Evolutionary conservation across 2,797 vertebrate genomes (phyloP), one percentile per base, ranked within the genome.

Genomic region (Sebastes cheni): DNA sequence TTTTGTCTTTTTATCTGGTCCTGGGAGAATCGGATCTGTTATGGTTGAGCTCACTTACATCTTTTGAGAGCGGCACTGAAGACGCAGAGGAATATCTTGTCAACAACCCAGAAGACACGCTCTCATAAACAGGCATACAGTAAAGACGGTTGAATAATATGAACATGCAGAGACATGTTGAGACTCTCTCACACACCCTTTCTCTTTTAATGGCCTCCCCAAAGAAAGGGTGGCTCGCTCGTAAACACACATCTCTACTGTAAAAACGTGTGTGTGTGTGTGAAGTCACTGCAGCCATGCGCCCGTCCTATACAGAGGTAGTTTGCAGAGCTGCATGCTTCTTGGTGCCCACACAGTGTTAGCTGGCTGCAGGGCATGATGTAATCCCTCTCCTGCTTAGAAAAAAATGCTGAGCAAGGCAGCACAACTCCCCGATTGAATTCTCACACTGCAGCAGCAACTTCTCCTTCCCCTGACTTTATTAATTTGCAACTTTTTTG

Each of bases 401-500:
- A 84, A 77, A 84, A 86, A 89, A 68, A 29, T 81, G 91, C 92
- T 92, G 92, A 93, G 86, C 84, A 84, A 89, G 77, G 88, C 80
- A 86, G 71, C 74, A 23, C 71, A 67, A 30, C 58, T 86, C 85
- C 70, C 67, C 67, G 74, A 92, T 75, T 88, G 77, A 76, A 76
- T 87, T 80, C 86, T 90, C 65, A 77, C 66, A 78, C 77, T 85
- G 91, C 87, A 84, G 82, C 86, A 77, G 70, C 61, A 69, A 68
- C 77, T 84, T 80, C 78, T 71, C 22, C 71, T 56, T 20, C 46
- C 32, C 10, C 42, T 55, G 39, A 58, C 67, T 86, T 78, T 59
- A 82, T 72, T 70, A 60, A 79, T 77, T 69, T 81, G 73, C 79
- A 72, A 42, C 23, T 73, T 79, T 73, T 72, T 79, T 59, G 11